phyloP scores from a whole-genome alignment of 2,113 vertebrate genomes.

The Origma solitaria region DNA sequence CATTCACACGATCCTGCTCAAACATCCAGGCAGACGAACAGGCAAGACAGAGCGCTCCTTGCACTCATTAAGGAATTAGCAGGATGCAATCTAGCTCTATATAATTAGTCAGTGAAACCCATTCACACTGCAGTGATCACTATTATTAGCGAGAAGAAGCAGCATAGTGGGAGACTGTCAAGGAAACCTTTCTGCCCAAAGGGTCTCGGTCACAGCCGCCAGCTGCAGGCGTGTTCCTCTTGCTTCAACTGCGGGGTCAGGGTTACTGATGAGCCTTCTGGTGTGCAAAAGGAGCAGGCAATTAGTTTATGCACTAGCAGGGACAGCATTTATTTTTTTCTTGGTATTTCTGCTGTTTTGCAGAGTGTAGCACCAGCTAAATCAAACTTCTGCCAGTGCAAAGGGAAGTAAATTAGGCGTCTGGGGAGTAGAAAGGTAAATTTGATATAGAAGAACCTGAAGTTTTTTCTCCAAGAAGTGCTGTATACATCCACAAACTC shows the following conservation, averaged over 20 bases:
- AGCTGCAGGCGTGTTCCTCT: not conserved
- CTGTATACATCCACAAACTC: not conserved
- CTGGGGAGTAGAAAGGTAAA: not conserved
- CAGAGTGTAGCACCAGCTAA: not conserved
- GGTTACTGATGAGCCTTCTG: not conserved
- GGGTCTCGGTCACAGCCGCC: not conserved
- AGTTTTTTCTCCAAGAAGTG: not conserved
- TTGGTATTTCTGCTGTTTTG: not conserved
- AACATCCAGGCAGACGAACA: not conserved
- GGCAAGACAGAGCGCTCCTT: not conserved
- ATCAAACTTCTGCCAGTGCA: not conserved
- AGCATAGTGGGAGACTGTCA: not conserved
- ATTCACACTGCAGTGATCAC: not conserved
- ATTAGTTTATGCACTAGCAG: not conserved
- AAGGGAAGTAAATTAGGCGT: not conserved
- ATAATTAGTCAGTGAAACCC: constrained; percentile 10
- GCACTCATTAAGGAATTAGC: not conserved
- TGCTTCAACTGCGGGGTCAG: not conserved
- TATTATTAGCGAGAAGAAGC: not conserved
- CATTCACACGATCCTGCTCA: not conserved
- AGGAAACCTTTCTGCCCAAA: not conserved
- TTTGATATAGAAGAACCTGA: not conserved
- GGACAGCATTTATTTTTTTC: not conserved
- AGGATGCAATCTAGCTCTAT: not conserved
- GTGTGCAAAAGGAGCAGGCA: not conserved